phyloP scores from a whole-genome alignment of 2,888 invertebrate genomes.

The Sialis lutaria region DNA sequence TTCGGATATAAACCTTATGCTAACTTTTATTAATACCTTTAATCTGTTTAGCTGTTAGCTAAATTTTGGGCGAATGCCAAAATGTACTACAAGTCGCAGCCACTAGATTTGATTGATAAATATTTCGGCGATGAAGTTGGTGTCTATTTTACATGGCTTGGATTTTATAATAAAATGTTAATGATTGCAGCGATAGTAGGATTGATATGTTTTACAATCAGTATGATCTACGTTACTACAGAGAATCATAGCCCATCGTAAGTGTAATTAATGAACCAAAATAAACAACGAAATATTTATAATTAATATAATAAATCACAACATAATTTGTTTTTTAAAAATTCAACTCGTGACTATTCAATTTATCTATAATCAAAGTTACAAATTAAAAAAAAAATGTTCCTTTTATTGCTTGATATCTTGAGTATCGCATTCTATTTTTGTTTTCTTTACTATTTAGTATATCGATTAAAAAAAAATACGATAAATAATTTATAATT shows the following conservation, averaged over 20 bases:
- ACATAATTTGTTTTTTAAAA: no score
- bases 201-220: conserved; percentile 43
- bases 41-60: conserved; percentile 28
- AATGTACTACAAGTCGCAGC: conserved; percentile 38
- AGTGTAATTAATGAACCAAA: not conserved
- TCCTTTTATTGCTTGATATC: conserved; percentile 2
- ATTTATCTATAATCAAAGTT: not conserved
- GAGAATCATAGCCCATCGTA: not conserved
- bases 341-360: no score
- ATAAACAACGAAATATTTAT: no score
- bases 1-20: no score
- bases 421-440: not conserved
- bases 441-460: no score
- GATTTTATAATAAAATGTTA: conserved; percentile 86
- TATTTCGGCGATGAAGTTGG: conserved; percentile 37
- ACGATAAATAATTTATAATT: conserved; percentile 6
- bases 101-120: conserved; percentile 35
- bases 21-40: no score
- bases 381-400: not conserved
- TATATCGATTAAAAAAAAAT: no score
- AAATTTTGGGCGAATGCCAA: conserved; percentile 38
- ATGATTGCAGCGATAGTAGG: conserved; percentile 71
- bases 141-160: conserved; percentile 46
- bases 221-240: not conserved
- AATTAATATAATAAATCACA: no score